Evolutionary conservation across 2,113 vertebrate species (phyloP).

Genomic region (Corythaixoides concolor): DNA sequence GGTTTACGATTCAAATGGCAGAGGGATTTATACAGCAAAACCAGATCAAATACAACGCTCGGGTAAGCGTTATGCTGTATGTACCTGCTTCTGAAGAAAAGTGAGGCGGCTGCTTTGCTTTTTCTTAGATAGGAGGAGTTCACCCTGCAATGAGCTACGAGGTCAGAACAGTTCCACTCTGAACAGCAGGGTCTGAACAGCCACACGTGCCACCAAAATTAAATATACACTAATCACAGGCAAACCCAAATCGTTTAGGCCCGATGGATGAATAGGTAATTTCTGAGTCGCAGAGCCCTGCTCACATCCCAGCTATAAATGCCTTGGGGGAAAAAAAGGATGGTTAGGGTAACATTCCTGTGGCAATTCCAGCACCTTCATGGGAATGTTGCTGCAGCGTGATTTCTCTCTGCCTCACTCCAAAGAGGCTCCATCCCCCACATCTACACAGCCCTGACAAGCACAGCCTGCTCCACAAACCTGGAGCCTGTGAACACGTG

Average conservation of each 20-base stretch:
- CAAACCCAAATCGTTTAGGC: background rate
- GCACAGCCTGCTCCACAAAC: conserved; percentile 1
- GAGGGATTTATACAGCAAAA: background rate
- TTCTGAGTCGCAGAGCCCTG: background rate
- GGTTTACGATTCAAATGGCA: background rate
- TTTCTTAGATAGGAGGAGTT: background rate
- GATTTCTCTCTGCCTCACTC: background rate
- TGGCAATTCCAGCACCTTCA: background rate
- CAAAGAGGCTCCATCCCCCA: background rate
- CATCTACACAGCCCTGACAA: background rate
- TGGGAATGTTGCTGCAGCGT: background rate
- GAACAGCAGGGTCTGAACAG: background rate
- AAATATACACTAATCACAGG: background rate
- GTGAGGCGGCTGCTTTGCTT: background rate
- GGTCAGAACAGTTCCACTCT: background rate
- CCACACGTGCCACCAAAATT: background rate
- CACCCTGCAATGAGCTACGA: background rate
- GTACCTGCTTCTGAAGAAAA: background rate
- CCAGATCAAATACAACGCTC: background rate
- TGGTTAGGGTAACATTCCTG: background rate
- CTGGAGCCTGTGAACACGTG: background rate
- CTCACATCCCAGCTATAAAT: background rate
- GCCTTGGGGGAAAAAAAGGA: accelerated
- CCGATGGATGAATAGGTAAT: accelerated
- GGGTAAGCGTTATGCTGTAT: background rate